Conservation (phyloP, 2,797 vertebrate genomes). For the Mormyrops boulengeri region DNA sequence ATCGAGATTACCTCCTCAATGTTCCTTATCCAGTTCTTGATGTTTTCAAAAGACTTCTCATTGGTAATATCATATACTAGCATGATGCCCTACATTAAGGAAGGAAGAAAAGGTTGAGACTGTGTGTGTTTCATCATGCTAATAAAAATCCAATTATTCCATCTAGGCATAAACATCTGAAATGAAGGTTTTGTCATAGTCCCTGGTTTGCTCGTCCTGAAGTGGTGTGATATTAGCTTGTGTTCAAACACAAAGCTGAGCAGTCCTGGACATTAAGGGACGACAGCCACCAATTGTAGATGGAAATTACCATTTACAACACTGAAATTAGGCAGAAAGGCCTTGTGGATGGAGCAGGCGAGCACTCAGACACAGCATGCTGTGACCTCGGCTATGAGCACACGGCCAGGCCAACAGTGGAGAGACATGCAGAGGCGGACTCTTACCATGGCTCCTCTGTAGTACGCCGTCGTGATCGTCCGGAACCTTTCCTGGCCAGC, state of each 20-base stretch:
- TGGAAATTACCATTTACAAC: not conserved
- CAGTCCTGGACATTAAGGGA: not conserved
- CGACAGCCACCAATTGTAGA: not conserved
- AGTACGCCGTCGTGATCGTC: conserved; percentile 96
- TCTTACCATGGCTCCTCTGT: conserved; percentile 92
- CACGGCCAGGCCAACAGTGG: not conserved
- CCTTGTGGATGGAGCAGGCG: not conserved
- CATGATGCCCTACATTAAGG: conserved; percentile 83
- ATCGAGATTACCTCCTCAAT: conserved; percentile 82
- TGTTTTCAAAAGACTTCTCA: conserved; percentile 97
- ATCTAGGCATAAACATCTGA: not conserved
- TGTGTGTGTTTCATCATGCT: not conserved
- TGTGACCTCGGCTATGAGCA: not conserved
- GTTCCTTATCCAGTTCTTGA: conserved; percentile 98
- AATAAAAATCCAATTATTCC: conserved; percentile 1
- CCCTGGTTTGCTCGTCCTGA: not conserved
- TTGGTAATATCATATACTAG: conserved; percentile 98
- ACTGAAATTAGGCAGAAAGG: not conserved
- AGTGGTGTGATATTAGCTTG: not conserved
- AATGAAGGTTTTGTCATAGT: not conserved
- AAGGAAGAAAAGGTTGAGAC: not conserved
- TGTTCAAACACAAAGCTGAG: not conserved
- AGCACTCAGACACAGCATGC: not conserved
- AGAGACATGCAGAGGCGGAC: no score
- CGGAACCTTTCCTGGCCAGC: conserved; percentile 94